Conservation (phyloP, 2,113 vertebrate genomes). For the Phylloscopus trochiloides region DNA sequence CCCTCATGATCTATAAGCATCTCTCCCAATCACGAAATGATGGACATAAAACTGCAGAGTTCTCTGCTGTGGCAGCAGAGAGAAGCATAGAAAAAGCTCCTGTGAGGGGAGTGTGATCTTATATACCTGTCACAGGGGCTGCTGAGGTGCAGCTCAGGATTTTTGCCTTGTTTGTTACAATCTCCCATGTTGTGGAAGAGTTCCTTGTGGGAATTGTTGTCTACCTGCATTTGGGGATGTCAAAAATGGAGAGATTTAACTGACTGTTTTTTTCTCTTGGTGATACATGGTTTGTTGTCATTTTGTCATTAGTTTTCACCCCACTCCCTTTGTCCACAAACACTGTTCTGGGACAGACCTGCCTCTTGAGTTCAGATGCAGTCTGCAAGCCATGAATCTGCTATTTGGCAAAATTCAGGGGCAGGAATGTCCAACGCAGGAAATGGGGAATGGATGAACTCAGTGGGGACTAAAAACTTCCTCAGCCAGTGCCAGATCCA, state of each 20-base stretch:
- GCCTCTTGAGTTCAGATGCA: background rate
- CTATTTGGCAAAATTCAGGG: background rate
- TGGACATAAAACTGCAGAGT: background rate
- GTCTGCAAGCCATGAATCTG: background rate
- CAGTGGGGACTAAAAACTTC: background rate
- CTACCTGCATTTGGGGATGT: background rate
- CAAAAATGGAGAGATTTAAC: background rate
- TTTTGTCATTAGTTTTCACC: background rate
- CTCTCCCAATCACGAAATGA: fast-evolving
- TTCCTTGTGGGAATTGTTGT: background rate
- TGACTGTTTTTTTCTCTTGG: background rate
- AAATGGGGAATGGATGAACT: background rate
- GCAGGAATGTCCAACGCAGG: background rate
- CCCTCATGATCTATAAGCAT: background rate
- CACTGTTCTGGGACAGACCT: background rate
- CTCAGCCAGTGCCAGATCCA: background rate
- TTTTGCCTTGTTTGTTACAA: background rate
- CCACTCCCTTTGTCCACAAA: background rate
- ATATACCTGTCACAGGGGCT: background rate
- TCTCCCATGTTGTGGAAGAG: background rate
- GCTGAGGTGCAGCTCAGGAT: background rate
- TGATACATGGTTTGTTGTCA: background rate
- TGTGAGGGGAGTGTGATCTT: background rate
- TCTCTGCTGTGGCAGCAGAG: background rate
- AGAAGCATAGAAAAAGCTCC: background rate